Evolutionary conservation across 1,140 invertebrate species (phyloP), one percentile per base, ranked within the genome.

Genomic region (Aethina tumida): DNA sequence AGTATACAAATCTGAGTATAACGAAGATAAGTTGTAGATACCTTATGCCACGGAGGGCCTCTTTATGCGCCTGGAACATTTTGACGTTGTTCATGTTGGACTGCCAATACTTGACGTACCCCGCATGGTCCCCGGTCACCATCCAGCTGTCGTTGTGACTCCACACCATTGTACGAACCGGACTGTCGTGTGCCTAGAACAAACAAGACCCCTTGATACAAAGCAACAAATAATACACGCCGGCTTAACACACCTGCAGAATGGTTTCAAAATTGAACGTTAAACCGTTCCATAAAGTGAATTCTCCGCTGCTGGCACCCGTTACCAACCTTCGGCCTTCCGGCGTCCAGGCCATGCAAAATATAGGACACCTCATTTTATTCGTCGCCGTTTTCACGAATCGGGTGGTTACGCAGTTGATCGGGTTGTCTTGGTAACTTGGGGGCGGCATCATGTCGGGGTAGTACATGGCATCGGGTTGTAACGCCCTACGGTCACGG

Each of bases 81-180:
- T 99, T 98, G 12, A 99, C 97, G 70, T 99, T 99, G 71, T 99
- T 99, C 96, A 99, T 99, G 68, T 99, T 99, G 49, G 92, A 94
- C 73, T 99, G 97, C 97, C 97, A 99, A 70, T 99, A 99, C 60
- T 99, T 99, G 26, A 99, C 91, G 62, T 91, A 99, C 19, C 97
- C 97, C 28, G 84, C 82, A 62, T 99, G 93, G 69, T 99, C 97
- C 7, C 90, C 97, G 0, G 96, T 99, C 25, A 99, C 86, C 92
- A 99, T 96, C 97, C 97, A 99, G 49, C 86, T 82, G 68, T 98
- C 95, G 60, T 94, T 97, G 62, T 97, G 90, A 21, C 93, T 97
- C 97, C 97, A 99, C 8, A 94, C 86, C 95, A 99, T 98, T 12
- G 93, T 92, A 37, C 97, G 72, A 5, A 99, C 94, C 5, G 95